Evolutionary conservation across 1,140 invertebrate genomes (phyloP), one percentile per base, ranked within the genome.

Genomic region (Scaptomyza hsui): DNA sequence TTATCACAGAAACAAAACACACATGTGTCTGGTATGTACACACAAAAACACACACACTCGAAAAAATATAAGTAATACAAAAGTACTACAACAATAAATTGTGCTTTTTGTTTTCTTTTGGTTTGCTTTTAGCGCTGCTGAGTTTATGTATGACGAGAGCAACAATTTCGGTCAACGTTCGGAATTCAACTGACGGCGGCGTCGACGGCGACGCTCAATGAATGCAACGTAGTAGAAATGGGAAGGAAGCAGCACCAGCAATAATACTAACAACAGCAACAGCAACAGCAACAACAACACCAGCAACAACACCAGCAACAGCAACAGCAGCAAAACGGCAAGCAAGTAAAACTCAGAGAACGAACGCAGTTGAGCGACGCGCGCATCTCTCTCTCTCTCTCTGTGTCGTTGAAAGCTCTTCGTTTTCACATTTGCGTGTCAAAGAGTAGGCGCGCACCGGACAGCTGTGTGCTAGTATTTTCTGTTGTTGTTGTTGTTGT

Each of bases 81-180:
- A 67, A 44, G 26, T 12, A 45, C 29, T 32, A 61, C 41, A 51
- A 77, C 55, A 78, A 68, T n/a, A n/a, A n/a, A n/a, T 61, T 48
- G 32, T 7, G 12, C 19, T 21, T 21, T 56, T 51, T 49, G n/a
- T 49, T 48, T 21, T 6, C 47, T 56, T 62, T 32, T 53, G 35
- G 26, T 56, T 61, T 56, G 60, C 29, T 35, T 55, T 45, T 52
- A 48, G 21, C 35, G 21, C 35, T 52, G 59, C 19, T 29, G 47
- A 56, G 59, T 19, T 59, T 51, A 49, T 51, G 35, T 57, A 44
- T 51, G 35, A 37, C 26, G 47, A 52, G 64, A 61, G 52, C 71
- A 81, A 81, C 83, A 81, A 82, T 78, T 86, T 88, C 82, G 83
- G 78, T 88, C 82, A 89, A 88, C 82, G 82, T 86, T 89, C 64